Base-by-base conservation (phyloP, 2,888 invertebrate species). In the Polietes domitor region DNA sequence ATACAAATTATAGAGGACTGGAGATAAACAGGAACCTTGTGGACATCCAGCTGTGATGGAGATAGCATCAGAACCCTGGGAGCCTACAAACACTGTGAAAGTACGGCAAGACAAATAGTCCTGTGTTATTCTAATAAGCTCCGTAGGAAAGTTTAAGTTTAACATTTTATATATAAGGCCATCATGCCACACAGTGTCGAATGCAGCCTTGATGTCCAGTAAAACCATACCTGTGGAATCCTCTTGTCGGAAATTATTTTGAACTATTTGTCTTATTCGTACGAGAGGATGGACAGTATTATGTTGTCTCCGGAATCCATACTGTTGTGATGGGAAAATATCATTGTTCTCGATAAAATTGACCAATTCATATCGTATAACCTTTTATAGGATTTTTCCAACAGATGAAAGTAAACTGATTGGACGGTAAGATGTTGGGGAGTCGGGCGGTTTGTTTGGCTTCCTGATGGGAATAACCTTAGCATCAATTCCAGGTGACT, bases 121-220 rank as follows among this genome's bases (percentile, higher is more conserved):
- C 41, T 41, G 41, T 12, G 41, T 17, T 12, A 65, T 37, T 21
- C 41, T 65, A 10, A 19, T 65, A 12, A 65, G 41, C 19, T 37
- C 10, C 10, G 37, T 2, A 21, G 65, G 41, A 15, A 65, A 65
- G 21, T 65, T 65, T 17, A 65, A 41, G 3, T 17, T n/a, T 12
- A 37, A 19, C 19, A 65, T 9, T 65, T 65, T 65, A 37, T 6
- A 65, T 10, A 65, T 37, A 3, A 65, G 19, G 2, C 65, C 65
- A 7, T 41, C 47, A 15, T 89, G 89, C 89, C 90, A 90, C 2
- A 91, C 89, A 15, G 86, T 85, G 82, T 91, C 88, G 78, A 91
- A 90, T 0, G 89, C 90, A 77, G 71, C 50, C 17, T 28, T 71
- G n/a, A 71, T 71, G 43, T 53, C 53, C 28, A 71, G n/a, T 71